These are phyloP conservation scores for Taurulus bubalis DNA, from an alignment of 2,113 vertebrate species.

Conservation along the genomic window DNA sequence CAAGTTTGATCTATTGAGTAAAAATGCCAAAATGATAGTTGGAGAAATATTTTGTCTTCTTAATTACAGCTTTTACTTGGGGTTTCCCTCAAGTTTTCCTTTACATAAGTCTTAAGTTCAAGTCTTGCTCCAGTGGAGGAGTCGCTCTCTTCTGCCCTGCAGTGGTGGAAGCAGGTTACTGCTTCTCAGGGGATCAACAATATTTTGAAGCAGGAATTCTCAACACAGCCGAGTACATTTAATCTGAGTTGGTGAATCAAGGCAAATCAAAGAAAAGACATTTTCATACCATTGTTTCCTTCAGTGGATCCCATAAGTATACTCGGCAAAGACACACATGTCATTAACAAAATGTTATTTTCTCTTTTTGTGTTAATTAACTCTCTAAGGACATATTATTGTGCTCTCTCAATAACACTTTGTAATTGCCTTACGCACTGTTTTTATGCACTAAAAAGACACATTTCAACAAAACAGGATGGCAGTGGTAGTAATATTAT, in stretches of 20 bases:
- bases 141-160: constrained; percentile 71
- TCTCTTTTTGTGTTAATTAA: constrained; percentile 51
- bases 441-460: constrained; percentile 36
- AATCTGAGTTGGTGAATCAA: constrained; percentile 41
- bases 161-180: constrained; percentile 71
- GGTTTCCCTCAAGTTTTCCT: constrained; percentile 45
- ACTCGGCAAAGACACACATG: constrained; percentile 35
- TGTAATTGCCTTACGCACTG: constrained; percentile 50
- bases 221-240: constrained; percentile 27
- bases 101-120: constrained; percentile 25
- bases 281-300: constrained; percentile 29
- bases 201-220: constrained; percentile 20
- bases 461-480: constrained; percentile 45
- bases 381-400: constrained; percentile 44
- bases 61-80: constrained; percentile 15
- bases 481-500: constrained; percentile 36
- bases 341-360: constrained; percentile 44
- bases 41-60: constrained; percentile 10
- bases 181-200: constrained; percentile 59
- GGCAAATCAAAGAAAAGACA: constrained; percentile 54
- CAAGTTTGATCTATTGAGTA: constrained; percentile 7
- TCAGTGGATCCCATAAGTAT: constrained; percentile 28
- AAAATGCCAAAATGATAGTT: constrained; percentile 14
- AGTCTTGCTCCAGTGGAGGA: constrained; percentile 25
- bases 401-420: constrained; percentile 48